Percentiles rank a stretch among this genome's conserved stretches.
Evolutionary conservation across 1,140 invertebrate species (phyloP).

Genomic region (Dendrolimus punctatus): DNA sequence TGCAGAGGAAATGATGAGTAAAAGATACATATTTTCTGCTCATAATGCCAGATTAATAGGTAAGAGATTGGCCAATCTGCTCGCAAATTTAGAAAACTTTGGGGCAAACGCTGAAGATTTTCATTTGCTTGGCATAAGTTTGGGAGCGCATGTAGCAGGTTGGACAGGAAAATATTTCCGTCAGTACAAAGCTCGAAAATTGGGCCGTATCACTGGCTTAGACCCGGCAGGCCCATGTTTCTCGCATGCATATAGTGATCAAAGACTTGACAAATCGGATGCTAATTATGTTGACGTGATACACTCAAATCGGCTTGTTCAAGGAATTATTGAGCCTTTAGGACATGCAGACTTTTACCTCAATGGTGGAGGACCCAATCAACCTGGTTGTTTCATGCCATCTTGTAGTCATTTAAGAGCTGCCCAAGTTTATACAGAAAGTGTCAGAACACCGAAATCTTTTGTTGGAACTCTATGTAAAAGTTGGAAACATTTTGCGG

Average conservation of each 20-base stretch:
- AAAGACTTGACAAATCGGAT: slow-evolving; percentile 75
- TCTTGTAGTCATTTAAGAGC: slow-evolving; percentile 76
- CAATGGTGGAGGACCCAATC: slow-evolving; percentile 77
- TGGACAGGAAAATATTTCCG: slow-evolving; percentile 73
- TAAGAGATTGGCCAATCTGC: slow-evolving; percentile 60
- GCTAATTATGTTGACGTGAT: slow-evolving; percentile 76
- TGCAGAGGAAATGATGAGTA: slow-evolving; percentile 53
- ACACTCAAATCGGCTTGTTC: slow-evolving; percentile 74
- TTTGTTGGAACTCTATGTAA: slow-evolving; percentile 68
- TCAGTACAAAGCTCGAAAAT: slow-evolving; percentile 43
- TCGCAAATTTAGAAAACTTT: slow-evolving; percentile 67
- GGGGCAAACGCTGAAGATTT: slow-evolving; percentile 64
- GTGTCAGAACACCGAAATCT: slow-evolving; percentile 69
- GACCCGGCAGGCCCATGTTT: slow-evolving; percentile 74
- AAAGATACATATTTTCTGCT: slow-evolving; percentile 51
- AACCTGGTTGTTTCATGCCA: slow-evolving; percentile 76
- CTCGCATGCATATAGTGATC: slow-evolving; percentile 50
- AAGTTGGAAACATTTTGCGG: slow-evolving; percentile 62
- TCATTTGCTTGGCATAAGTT: slow-evolving; percentile 75
- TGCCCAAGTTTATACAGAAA: slow-evolving; percentile 73
- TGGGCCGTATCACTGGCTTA: slow-evolving; percentile 68
- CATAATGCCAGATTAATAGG: slow-evolving; percentile 63
- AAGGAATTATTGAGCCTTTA: slow-evolving; percentile 73
- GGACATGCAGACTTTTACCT: slow-evolving; percentile 78
- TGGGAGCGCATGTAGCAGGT: slow-evolving; percentile 75